Percentiles rank a stretch among this genome's conserved stretches.
These are phyloP conservation scores for Atlantisia rogersi DNA, from an alignment of 2,113 vertebrate species.

Conservation along the genomic window DNA sequence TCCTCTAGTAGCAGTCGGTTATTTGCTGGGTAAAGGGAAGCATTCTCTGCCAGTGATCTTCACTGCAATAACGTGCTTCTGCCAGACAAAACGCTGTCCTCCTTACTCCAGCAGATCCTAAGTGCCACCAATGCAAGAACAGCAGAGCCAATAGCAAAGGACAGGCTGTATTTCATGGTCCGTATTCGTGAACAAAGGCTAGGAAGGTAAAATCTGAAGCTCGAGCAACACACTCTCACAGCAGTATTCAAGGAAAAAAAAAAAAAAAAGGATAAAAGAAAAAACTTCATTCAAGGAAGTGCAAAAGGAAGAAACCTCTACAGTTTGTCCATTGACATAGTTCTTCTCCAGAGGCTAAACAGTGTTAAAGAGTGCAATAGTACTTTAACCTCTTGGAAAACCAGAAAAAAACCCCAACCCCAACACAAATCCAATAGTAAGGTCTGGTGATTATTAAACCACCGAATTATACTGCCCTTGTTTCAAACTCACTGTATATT, in stretches of 20 bases:
- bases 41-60: background rate
- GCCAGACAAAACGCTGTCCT: background rate
- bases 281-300: background rate
- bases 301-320: conserved; percentile 10
- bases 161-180: background rate
- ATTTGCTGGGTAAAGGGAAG: background rate
- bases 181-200: background rate
- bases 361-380: background rate
- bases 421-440: background rate
- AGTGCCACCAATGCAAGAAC: background rate
- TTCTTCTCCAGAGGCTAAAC: background rate
- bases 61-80: background rate
- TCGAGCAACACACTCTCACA: background rate
- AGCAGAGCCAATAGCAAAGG: background rate
- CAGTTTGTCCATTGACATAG: background rate
- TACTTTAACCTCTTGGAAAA: background rate
- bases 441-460: background rate
- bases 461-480: background rate
- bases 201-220: background rate
- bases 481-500: background rate
- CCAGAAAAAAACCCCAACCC: background rate
- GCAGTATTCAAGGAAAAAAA: background rate
- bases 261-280: background rate
- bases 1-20: background rate
- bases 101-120: background rate